Percentiles rank a stretch among this genome's conserved stretches.
Evolutionary conservation across 2,113 vertebrate genomes (phyloP).

Genomic region (Istiophorus platypterus): DNA sequence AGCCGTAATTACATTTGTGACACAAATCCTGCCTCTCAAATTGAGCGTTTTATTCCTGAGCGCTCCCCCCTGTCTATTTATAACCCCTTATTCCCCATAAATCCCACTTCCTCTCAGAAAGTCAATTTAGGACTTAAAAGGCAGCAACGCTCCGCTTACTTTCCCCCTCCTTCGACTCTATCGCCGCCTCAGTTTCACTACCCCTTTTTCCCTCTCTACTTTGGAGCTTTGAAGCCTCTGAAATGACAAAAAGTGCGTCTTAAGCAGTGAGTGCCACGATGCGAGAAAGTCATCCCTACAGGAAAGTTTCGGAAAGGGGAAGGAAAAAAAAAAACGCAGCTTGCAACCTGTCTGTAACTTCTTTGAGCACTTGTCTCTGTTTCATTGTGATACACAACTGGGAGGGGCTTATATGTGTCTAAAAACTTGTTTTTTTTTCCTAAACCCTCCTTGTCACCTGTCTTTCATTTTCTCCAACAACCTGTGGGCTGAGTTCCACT

Average conservation of each 20-base stretch:
- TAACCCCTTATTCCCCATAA: constrained; percentile 80
- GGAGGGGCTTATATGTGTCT: neutral
- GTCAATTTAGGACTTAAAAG: constrained; percentile 82
- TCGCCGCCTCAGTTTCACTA: constrained; percentile 55
- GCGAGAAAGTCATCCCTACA: constrained; percentile 50
- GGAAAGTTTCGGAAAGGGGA: constrained; percentile 44
- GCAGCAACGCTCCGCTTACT: constrained; percentile 61
- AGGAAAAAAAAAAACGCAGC: neutral
- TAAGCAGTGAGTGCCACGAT: constrained; percentile 48
- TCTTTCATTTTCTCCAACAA: constrained; percentile 7
- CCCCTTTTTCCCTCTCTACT: neutral
- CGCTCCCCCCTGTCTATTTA: constrained; percentile 72
- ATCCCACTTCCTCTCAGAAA: constrained; percentile 80
- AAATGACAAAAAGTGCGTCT: constrained; percentile 46
- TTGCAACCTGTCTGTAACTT: constrained; percentile 32
- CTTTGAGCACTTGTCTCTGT: constrained; percentile 18
- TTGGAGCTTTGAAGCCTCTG: constrained; percentile 55
- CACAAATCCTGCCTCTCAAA: constrained; percentile 85
- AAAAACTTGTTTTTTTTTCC: neutral
- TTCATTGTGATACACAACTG: constrained; percentile 8
- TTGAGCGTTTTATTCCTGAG: constrained; percentile 81
- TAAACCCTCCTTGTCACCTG: neutral
- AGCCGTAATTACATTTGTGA: constrained; percentile 86
- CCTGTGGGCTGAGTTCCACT: neutral
- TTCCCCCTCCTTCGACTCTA: constrained; percentile 41